phyloP scores from a whole-genome alignment of 2,888 invertebrate species.

The Zaprionus lineosus region DNA sequence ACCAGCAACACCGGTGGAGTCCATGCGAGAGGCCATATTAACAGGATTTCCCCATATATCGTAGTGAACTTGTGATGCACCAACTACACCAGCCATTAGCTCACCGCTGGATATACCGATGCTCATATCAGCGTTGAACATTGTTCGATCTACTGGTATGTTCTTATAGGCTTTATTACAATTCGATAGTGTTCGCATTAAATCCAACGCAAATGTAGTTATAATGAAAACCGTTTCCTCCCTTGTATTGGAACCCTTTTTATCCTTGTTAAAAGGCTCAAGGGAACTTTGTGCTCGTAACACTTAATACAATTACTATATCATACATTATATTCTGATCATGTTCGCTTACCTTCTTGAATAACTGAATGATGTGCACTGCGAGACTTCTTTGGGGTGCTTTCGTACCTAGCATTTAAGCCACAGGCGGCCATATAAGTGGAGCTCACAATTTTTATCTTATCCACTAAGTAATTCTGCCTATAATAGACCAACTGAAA shows the following conservation, averaged over 20 bases:
- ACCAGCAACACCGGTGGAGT: conserved; percentile 92
- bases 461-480: conserved; percentile 89
- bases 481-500: conserved; percentile 76
- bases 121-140: conserved; percentile 56
- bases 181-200: conserved; percentile 86
- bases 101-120: conserved; percentile 93
- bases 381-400: background rate
- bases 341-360: conserved; percentile 18
- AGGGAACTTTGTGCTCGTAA: conserved; percentile 11
- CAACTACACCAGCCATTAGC: conserved; percentile 96
- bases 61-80: conserved; percentile 95
- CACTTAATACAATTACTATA: conserved; percentile 9
- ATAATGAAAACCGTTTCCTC: conserved; percentile 86
- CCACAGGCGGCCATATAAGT: conserved; percentile 99
- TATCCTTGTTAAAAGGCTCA: background rate
- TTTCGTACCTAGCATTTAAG: conserved; percentile 84
- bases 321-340: background rate
- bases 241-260: conserved; percentile 50
- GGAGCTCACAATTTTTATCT: conserved; percentile 97
- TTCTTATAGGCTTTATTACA: conserved; percentile 84
- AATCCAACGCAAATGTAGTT: conserved; percentile 81
- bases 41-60: conserved; percentile 99
- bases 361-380: conserved; percentile 9
- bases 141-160: conserved; percentile 63
- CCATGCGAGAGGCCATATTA: conserved; percentile 98